A percentile compares a stretch with the other conserved stretches of the same genome.
Evolutionary conservation across 2,888 invertebrate genomes (phyloP).

Genomic region (Drosophila meridionalis): DNA sequence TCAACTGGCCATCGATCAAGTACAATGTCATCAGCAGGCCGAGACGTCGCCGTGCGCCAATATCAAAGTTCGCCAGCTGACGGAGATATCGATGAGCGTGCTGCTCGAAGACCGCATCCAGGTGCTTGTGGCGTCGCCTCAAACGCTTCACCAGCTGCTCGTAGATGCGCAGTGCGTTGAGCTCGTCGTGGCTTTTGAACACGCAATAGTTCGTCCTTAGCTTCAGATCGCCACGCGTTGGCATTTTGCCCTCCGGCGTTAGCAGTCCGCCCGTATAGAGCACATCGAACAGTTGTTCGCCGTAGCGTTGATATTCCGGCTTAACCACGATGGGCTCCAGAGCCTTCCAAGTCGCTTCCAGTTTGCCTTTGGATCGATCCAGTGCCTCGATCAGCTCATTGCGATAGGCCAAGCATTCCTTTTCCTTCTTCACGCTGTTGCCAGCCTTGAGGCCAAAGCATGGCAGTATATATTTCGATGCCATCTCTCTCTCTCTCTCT

Average conservation of each 20-base stretch:
- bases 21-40: slow-evolving; percentile 23
- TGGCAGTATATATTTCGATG: slow-evolving; percentile 21
- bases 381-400: slow-evolving; percentile 34
- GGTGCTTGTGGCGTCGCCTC: slow-evolving; percentile 11
- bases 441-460: slow-evolving; percentile 7
- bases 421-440: slow-evolving; percentile 3
- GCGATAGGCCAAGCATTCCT: slow-evolving; percentile 21
- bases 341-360: slow-evolving; percentile 45
- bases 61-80: slow-evolving; percentile 19
- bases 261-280: slow-evolving; percentile 42
- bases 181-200: slow-evolving; percentile 17
- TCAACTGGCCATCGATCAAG: slow-evolving; percentile 22
- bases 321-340: slow-evolving; percentile 22
- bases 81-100: slow-evolving; percentile 22
- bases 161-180: slow-evolving; percentile 33
- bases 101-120: slow-evolving; percentile 23
- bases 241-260: background rate
- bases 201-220: slow-evolving; percentile 30
- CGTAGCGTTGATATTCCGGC: slow-evolving; percentile 7
- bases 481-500: slow-evolving; percentile 11
- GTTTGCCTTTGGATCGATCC: slow-evolving; percentile 35
- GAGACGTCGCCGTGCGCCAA: slow-evolving; percentile 12
- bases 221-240: slow-evolving; percentile 11
- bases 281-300: slow-evolving; percentile 29
- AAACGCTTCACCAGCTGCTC: slow-evolving; percentile 38